phyloP scores from a whole-genome alignment of 2,113 vertebrate species.

The Bettongia penicillata region DNA sequence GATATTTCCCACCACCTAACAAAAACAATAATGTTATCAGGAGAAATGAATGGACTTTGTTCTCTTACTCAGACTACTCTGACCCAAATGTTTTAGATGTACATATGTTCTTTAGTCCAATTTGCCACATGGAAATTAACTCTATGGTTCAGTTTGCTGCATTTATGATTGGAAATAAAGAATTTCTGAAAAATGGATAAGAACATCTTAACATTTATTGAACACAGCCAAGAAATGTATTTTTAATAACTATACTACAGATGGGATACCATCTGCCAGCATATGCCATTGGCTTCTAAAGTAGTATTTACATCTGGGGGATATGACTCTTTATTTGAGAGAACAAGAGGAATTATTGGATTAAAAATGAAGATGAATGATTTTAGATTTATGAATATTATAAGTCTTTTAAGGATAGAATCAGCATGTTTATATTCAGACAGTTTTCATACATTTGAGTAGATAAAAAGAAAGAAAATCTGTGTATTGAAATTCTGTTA shows the following conservation, averaged over 20 bases:
- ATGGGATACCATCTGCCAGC: constrained; percentile 77
- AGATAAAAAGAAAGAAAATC: constrained; percentile 68
- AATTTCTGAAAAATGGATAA: constrained; percentile 74
- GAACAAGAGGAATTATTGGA: constrained; percentile 67
- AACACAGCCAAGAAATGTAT: constrained; percentile 74
- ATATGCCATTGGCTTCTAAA: constrained; percentile 71
- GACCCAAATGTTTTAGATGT: constrained; percentile 53
- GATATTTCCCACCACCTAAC: not conserved
- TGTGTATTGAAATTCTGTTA: constrained; percentile 65
- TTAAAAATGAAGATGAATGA: constrained; percentile 62
- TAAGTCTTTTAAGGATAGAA: constrained; percentile 69
- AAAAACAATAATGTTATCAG: not conserved
- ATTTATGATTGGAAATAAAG: constrained; percentile 72
- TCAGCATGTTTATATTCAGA: constrained; percentile 65
- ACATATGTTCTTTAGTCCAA: constrained; percentile 47
- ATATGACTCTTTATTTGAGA: constrained; percentile 65
- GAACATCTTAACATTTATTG: constrained; percentile 71
- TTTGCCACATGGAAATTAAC: constrained; percentile 51
- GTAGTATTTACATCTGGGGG: constrained; percentile 75
- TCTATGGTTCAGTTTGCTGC: constrained; percentile 57
- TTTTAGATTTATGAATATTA: constrained; percentile 72
- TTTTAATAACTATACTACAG: constrained; percentile 79
- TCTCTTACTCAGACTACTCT: constrained; percentile 38
- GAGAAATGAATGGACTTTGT: constrained; percentile 41
- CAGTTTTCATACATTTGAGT: constrained; percentile 75